Base-by-base conservation (phyloP, 2,113 vertebrate genomes). In the Oncorhynchus gorbuscha region DNA sequence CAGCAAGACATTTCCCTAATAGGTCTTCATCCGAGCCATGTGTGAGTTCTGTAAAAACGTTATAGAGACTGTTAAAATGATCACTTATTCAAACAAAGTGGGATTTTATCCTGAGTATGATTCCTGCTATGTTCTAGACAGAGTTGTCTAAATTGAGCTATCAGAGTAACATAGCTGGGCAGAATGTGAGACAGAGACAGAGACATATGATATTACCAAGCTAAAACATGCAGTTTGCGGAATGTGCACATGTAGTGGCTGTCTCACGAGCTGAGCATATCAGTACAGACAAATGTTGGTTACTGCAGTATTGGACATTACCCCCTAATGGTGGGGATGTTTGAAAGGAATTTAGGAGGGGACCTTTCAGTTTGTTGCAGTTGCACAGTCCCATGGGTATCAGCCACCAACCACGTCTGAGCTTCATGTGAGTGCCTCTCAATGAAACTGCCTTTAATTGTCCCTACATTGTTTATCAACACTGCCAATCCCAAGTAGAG, bases 401-500 rank as follows among this genome's bases (percentile, higher is more conserved):
- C 80, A 80, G 79, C 80, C 81, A 11, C 86, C 85, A 87, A 84
- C 86, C 84, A 87, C 77, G 79, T 74, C 85, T 81, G 81, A 69
- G 79, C 78, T 7, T 81, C 32, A 49, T 91, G 89, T 86, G 83
- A 91, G 89, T 81, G 83, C 78, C 83, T 84, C 84, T 90, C 81
- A 84, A 78, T 80, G 72, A 89, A 85, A 87, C 81, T 85, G 78
- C 76, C 81, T 89, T 87, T 92, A 92, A 93, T 93, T 93, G 88
- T 89, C 87, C 85, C 89, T 85, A 83, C 86, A 78, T 88, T 81
- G 81, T 87, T 91, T 91, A 91, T 91, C 89, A 90, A 86, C 79
- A 72, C 86, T 81, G 86, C 89, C 89, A 83, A 90, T 91, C 89
- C 90, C 88, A 92, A 93, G 84, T 89, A 88, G 90, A 92, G 91